Conservation (phyloP, 2,888 invertebrate species). For the Drosophila mettleri region DNA sequence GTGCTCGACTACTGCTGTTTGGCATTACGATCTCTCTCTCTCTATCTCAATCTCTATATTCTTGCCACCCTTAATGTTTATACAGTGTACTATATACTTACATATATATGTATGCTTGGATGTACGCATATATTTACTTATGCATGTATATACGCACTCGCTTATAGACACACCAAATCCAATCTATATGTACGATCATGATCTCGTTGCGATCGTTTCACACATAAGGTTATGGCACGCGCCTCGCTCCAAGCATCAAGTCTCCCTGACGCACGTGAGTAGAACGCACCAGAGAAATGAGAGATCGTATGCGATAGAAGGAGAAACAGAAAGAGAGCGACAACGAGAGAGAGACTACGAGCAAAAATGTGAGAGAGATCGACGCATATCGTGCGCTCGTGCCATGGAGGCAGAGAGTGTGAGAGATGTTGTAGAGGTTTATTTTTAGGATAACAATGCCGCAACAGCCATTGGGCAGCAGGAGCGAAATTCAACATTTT, state of each 20-base stretch:
- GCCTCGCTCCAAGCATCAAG: slow-evolving; percentile 46
- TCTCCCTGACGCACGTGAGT: slow-evolving; percentile 60
- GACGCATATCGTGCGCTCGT: slow-evolving; percentile 19
- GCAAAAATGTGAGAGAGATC: slow-evolving; percentile 12
- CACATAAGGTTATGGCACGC: slow-evolving; percentile 69
- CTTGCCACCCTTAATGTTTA: slow-evolving; percentile 37
- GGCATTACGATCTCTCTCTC: slow-evolving; percentile 13
- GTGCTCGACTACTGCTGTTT: slow-evolving; percentile 15
- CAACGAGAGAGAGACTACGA: slow-evolving; percentile 9
- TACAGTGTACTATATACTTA: slow-evolving; percentile 29
- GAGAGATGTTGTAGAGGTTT: slow-evolving; percentile 42
- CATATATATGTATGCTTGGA: slow-evolving; percentile 7
- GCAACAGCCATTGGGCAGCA: slow-evolving; percentile 51
- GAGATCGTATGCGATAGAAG: slow-evolving; percentile 5
- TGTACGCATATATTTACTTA: slow-evolving; percentile 10
- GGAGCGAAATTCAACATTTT: slow-evolving; percentile 58
- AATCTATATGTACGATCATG: slow-evolving; percentile 53
- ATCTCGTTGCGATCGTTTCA: slow-evolving; percentile 59
- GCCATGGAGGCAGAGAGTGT: not conserved
- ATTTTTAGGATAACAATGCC: slow-evolving; percentile 78
- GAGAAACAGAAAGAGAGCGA: slow-evolving; percentile 11
- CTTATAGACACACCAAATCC: slow-evolving; percentile 51
- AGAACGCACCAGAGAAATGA: slow-evolving; percentile 33
- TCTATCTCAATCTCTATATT: slow-evolving; percentile 2
- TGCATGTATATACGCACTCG: slow-evolving; percentile 19